Base-by-base conservation (phyloP, 1,140 invertebrate genomes). In the Pectinophora gossypiella region DNA sequence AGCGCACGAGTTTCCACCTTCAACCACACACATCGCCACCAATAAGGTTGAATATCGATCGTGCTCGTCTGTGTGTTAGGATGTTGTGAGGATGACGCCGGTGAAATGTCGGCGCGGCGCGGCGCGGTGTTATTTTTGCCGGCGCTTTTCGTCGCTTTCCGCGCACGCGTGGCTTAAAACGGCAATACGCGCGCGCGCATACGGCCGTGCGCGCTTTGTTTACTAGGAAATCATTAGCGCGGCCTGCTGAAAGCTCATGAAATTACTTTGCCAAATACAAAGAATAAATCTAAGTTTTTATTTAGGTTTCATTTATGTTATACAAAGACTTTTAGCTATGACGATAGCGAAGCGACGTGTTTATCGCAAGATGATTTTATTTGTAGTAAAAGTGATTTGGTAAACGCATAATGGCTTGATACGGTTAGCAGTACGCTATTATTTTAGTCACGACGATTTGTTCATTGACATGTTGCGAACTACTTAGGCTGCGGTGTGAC, bases 121-220 rank as follows among this genome's bases (percentile, higher is more conserved):
- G 42, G 36, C 9, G 7, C 13, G 51, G 66, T 77, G 83, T 83
- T 86, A 86, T 86, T 86, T 85, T 83, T 73, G 78, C 72, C 67
- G 63, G 67, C 68, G 68, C 68, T 74, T 68, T 68, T 61, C 59
- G 72, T 79, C 76, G 74, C 61, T 68, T 81, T 73, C 77, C 68
- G 72, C 68, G 72, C 45, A 21, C 67, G 74, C 72, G 70, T 80
- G 76, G 61, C 81, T 83, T 82, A 57, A 86, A 82, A 86, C 83
- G 83, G 83, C 76, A 76, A 79, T 70, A 71, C 45, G 51, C 51
- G 72, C 69, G 63, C 57, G 64, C 59, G 52, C 66, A n/a, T n/a
- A n/a, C n/a, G 59, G 54, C 59, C 53, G 47, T 52, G 43, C 43
- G 59, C 62, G 43, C 64, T 77, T 80, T 83, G 79, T 81, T 83